Evolutionary conservation across 1,140 invertebrate genomes (phyloP), one percentile per base, ranked within the genome.

Genomic region (Trichogramma pretiosum): DNA sequence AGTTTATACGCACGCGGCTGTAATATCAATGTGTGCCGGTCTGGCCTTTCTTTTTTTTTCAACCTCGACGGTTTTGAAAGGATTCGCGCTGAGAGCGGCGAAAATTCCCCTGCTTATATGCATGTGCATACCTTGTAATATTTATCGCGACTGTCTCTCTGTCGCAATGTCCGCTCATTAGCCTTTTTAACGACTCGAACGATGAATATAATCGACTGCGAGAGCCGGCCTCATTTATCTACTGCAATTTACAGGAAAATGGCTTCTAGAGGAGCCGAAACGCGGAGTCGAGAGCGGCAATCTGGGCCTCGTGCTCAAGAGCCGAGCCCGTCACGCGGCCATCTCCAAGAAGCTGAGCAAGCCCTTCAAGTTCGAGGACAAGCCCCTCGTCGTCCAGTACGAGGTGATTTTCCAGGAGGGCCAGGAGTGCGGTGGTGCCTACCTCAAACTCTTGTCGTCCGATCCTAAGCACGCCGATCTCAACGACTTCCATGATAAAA

Each of bases 381-480:
- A 90, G 59, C 92, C 93, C 0, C 73, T 99, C 19, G 75, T 99
- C 59, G 83, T 98, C 9, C 96, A 99, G 70, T 98, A 93, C 76
- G 93, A 92, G 77, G 87, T 93, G 13, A 67, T 67, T 37, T 74
- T 83, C 24, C 84, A 96, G 80, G 92, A 96, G 64, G 93, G 93
- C 3, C 93, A 98, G 74, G 94, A 98, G 70, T 99, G 96, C 74
- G 96, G 96, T 38, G 96, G 96, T 13, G 93, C 93, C 9, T 99
- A 99, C 68, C 69, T 99, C 1, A 99, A 99, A 73, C 75, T 99
- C 14, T 68, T 98, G 13, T 85, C 83, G 13, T 65, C 79, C 3
- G 79, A 79, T 44, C 63, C 75, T 28, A 76, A 81, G 34, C 78
- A 81, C 32, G 67, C 80, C 16, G 82, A 93, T 67, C 75, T 97